Percentiles rank a stretch among this genome's conserved stretches.
Conservation (phyloP, 2,797 vertebrate species). For the Eulemur rubriventer region DNA sequence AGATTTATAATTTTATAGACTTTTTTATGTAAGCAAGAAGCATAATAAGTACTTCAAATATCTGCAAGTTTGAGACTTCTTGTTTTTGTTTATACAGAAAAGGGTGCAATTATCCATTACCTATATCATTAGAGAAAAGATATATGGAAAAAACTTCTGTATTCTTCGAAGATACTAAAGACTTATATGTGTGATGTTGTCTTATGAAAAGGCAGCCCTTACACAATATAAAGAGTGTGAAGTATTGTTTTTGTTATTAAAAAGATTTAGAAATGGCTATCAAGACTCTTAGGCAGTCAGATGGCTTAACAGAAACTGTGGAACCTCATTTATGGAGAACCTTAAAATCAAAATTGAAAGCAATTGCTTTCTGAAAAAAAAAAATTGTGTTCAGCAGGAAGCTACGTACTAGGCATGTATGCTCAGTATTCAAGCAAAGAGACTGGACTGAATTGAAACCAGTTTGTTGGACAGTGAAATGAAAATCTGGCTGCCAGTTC, state of each 20-base stretch:
- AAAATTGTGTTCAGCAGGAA: not conserved
- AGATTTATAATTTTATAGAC: not conserved
- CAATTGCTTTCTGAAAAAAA: not conserved
- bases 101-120: conserved; percentile 9
- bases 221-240: conserved; percentile 22
- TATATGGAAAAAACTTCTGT: not conserved
- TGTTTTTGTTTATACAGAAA: conserved; percentile 18
- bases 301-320: not conserved
- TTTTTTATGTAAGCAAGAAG: conserved; percentile 39
- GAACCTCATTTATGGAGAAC: not conserved
- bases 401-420: not conserved
- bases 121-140: conserved; percentile 17
- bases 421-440: not conserved
- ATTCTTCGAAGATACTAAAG: conserved; percentile 48
- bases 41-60: not conserved
- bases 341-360: conserved; percentile 12
- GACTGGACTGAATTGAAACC: not conserved
- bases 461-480: not conserved
- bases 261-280: not conserved
- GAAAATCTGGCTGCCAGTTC: not conserved
- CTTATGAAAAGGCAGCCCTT: not conserved
- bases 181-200: not conserved
- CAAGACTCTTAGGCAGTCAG: not conserved
- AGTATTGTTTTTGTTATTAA: not conserved
- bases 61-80: not conserved